Conservation (phyloP, 2,888 invertebrate species). For the Eubasilissa splendida region DNA sequence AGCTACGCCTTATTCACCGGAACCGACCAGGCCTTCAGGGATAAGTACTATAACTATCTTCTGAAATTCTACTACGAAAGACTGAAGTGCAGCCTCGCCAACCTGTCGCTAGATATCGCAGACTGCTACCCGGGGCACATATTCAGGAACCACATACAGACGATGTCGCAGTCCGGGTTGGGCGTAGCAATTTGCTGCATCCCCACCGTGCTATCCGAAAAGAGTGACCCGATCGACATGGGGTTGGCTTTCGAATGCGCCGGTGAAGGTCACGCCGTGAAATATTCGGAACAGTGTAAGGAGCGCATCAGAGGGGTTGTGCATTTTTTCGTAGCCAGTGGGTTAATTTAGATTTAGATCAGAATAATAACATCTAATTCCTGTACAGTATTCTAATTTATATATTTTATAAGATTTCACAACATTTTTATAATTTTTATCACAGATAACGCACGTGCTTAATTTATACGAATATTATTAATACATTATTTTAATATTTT, state of each 20-base stretch:
- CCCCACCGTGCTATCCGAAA: neutral
- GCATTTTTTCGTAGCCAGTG: neutral
- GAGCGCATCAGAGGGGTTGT: constrained; percentile 1
- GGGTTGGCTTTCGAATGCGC: neutral
- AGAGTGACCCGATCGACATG: neutral
- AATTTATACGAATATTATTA: too few relatives aligned
- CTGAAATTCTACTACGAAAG: neutral
- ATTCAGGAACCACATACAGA: constrained; percentile 25
- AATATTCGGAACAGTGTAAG: constrained; percentile 3
- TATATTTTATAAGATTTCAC: too few relatives aligned
- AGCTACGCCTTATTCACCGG: neutral
- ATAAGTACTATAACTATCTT: neutral
- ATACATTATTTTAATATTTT: too few relatives aligned
- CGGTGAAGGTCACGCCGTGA: neutral
- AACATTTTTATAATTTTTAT: too few relatives aligned
- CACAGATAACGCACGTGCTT: too few relatives aligned
- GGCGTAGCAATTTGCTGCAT: neutral
- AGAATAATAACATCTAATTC: too few relatives aligned
- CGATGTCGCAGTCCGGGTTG: neutral
- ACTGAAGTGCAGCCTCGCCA: neutral
- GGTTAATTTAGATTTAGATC: neutral
- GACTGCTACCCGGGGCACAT: constrained; percentile 17
- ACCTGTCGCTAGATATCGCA: neutral
- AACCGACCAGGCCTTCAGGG: constrained; percentile 8
- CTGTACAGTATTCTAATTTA: too few relatives aligned